Percentiles rank a stretch among this genome's conserved stretches.
phyloP scores from a whole-genome alignment of 2,888 invertebrate genomes.

The Elysia crispata region DNA sequence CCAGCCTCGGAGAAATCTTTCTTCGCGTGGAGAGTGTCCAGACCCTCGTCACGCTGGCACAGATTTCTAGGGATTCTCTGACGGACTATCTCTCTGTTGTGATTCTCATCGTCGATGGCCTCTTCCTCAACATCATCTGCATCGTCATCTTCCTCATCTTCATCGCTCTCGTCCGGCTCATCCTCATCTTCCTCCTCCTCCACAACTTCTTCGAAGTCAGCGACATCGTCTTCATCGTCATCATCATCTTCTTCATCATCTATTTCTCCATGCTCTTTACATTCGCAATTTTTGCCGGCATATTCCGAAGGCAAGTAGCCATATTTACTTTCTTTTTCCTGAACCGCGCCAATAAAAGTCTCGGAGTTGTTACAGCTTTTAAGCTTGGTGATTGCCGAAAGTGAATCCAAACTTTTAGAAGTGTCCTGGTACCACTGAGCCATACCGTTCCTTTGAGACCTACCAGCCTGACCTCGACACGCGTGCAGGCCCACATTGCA shows the following conservation, averaged over 20 bases:
- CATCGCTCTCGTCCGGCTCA: slow-evolving; percentile 14
- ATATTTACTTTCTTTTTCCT: neutral
- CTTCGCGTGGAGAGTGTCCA: neutral
- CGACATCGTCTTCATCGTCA: slow-evolving; percentile 31
- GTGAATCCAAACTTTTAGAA: neutral
- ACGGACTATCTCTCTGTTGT: neutral
- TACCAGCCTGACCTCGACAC: no score
- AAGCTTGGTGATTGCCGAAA: neutral
- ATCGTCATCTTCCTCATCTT: slow-evolving; percentile 29
- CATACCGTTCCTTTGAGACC: no score
- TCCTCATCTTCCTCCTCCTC: slow-evolving; percentile 17
- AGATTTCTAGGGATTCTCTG: slow-evolving; percentile 6
- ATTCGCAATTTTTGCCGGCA: slow-evolving; percentile 15
- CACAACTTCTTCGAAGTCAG: slow-evolving; percentile 10
- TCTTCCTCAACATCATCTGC: neutral
- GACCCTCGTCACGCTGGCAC: slow-evolving; percentile 12
- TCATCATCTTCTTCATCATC: slow-evolving; percentile 35
- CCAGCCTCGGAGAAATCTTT: neutral
- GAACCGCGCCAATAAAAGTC: neutral
- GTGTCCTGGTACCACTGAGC: no score
- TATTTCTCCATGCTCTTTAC: neutral
- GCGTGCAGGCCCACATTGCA: no score
- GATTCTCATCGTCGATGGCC: neutral
- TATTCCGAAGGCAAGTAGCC: neutral
- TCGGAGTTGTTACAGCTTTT: neutral